phyloP scores from a whole-genome alignment of 64 coral and sea anemone genomes.

The Porites australiensis region DNA sequence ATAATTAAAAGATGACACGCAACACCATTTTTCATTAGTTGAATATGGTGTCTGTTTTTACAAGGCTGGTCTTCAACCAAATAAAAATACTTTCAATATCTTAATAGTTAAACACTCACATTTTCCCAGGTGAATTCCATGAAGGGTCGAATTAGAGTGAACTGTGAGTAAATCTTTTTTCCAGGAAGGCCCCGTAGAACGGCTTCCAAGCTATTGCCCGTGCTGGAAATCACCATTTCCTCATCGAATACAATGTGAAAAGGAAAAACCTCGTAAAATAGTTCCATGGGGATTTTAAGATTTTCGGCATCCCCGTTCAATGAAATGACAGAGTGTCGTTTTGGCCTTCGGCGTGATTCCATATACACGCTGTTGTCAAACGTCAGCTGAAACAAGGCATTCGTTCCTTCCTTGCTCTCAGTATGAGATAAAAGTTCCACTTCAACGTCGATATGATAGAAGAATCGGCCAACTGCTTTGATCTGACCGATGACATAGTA shows the following conservation, averaged over 20 bases:
- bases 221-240: slow-evolving; percentile 80
- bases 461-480: slow-evolving; percentile 79
- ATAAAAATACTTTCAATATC: too few relatives aligned
- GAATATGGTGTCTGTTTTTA: too few relatives aligned
- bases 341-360: slow-evolving; percentile 66
- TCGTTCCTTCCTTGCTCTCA: slow-evolving; percentile 65
- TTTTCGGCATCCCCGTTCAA: slow-evolving; percentile 73
- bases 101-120: slow-evolving; percentile 52
- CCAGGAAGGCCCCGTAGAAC: slow-evolving; percentile 69
- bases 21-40: too few relatives aligned
- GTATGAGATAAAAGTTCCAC: slow-evolving; percentile 73
- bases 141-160: slow-evolving; percentile 80
- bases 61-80: too few relatives aligned
- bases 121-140: slow-evolving; percentile 90
- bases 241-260: slow-evolving; percentile 93
- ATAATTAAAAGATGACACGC: too few relatives aligned
- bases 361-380: slow-evolving; percentile 90
- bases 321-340: slow-evolving; percentile 87
- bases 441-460: slow-evolving; percentile 80
- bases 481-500: slow-evolving; percentile 89
- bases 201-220: slow-evolving; percentile 78
- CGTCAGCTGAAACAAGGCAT: slow-evolving; percentile 61
- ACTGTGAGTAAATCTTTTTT: slow-evolving; percentile 63
- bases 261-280: slow-evolving; percentile 94
- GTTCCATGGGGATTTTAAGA: slow-evolving; percentile 86